Evolutionary conservation across 2,888 invertebrate species (phyloP), one percentile per base, ranked within the genome.

Genomic region (Monopis laevigella): DNA sequence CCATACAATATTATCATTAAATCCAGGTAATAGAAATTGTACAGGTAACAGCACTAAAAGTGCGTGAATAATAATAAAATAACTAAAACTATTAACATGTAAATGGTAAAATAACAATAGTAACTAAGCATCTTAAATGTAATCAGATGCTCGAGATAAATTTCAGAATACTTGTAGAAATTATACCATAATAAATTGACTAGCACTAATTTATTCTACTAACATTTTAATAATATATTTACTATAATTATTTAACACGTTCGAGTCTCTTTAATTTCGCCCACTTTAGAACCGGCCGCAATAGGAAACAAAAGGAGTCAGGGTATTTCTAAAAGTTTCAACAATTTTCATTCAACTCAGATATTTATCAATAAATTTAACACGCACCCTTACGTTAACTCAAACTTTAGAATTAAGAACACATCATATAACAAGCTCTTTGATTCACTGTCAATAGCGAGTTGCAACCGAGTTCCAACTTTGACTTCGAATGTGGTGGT

Each of bases 151-250:
- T 60, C 56, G 64, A 68, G 70, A 65, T 66, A 59, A 69, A 66
- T 60, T n/a, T 58, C 61, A 62, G 71, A 66, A 62, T 67, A 36
- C 65, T 68, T 62, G 65, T 77, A 77, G 75, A 74, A 77, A 77
- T 73, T 59, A 57, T 70, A 57, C 71, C 74, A 72, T 68, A 74
- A 70, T 68, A 71, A 77, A 78, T 78, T 78, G 74, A 78, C 80
- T 78, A 78, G 72, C 62, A 66, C 77, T 77, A 78, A 66, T 52
- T n/a, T n/a, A n/a, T n/a, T n/a, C n/a, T n/a, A n/a, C n/a, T n/a
- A n/a, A n/a, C n/a, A n/a, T n/a, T n/a, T n/a, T n/a, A n/a, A n/a
- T n/a, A n/a, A 56, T 62, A 73, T 77, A 77, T 62, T 70, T 74
- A 58, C 57, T 62, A 65, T 40, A 18, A 11, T 12, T 21, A 21